phyloP scores from a whole-genome alignment of 1,140 invertebrate genomes.

The Aphaenogaster floridana region DNA sequence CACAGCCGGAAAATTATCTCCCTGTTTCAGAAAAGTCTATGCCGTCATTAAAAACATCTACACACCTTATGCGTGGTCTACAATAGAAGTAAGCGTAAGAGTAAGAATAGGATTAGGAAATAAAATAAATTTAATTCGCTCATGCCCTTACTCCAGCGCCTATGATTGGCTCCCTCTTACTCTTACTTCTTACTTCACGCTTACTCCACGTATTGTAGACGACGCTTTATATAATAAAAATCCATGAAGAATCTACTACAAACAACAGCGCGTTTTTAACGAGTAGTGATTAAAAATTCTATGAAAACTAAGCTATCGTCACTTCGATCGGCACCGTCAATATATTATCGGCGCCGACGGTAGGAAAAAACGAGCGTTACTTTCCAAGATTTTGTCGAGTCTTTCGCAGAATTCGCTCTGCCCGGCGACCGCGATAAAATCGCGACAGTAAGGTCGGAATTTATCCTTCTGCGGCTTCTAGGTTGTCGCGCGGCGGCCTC shows the following conservation, averaged over 20 bases:
- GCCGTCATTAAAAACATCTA: neutral
- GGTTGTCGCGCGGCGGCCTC: constrained; percentile 34
- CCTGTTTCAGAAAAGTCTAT: neutral
- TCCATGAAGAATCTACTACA: neutral
- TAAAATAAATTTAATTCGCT: too few species aligned
- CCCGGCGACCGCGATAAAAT: neutral
- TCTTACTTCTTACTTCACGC: too few species aligned
- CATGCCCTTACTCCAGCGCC: too few species aligned
- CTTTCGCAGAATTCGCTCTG: too few species aligned
- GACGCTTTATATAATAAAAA: constrained; percentile 13
- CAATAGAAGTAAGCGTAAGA: too few species aligned
- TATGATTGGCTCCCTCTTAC: too few species aligned
- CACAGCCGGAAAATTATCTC: neutral
- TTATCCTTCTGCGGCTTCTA: constrained; percentile 50
- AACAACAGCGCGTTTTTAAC: neutral
- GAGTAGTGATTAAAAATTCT: constrained; percentile 1
- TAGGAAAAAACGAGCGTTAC: neutral
- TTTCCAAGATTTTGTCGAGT: neutral
- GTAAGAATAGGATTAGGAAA: too few species aligned
- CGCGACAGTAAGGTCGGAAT: constrained; percentile 4
- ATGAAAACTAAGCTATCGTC: neutral
- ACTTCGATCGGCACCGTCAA: neutral
- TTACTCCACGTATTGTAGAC: too few species aligned
- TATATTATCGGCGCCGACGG: neutral
- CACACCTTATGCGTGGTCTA: too few species aligned